Evolutionary conservation across 2,888 invertebrate genomes (phyloP).

Genomic region (Arenicola marina): DNA sequence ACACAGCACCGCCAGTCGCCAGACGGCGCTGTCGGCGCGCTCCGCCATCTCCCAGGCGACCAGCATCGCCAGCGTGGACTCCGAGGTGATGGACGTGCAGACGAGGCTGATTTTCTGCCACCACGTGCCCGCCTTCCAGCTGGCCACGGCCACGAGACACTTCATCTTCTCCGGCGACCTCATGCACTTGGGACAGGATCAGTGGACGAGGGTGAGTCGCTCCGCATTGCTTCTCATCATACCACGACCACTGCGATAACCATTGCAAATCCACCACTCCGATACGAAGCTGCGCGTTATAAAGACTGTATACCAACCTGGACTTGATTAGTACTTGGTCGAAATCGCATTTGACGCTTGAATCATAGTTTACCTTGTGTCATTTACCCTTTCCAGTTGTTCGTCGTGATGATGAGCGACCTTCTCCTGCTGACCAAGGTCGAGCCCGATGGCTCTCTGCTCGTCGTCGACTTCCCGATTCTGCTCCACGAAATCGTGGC

Average conservation of each 20-base stretch:
- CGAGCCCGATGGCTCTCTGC: background rate
- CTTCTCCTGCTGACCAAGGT: background rate
- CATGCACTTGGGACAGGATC: background rate
- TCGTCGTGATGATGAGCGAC: slow-evolving; percentile 2
- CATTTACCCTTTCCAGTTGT: background rate
- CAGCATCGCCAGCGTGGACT: slow-evolving; percentile 35
- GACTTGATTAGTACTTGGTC: too few relatives aligned
- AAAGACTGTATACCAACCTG: too few relatives aligned
- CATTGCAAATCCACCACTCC: too few relatives aligned
- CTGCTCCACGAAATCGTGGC: background rate
- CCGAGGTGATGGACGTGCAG: slow-evolving; percentile 52
- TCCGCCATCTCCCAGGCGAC: slow-evolving; percentile 5
- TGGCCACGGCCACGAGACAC: slow-evolving; percentile 51
- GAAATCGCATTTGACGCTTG: too few relatives aligned
- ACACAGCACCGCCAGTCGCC: background rate
- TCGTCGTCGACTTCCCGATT: background rate
- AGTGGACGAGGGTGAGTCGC: too few relatives aligned
- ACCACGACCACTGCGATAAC: too few relatives aligned
- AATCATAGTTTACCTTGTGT: too few relatives aligned
- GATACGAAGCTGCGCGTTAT: too few relatives aligned
- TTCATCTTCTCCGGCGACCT: slow-evolving; percentile 52
- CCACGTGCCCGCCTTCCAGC: slow-evolving; percentile 47
- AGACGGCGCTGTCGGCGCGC: background rate
- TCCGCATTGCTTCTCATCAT: too few relatives aligned
- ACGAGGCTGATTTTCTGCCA: slow-evolving; percentile 48